These are phyloP conservation scores for Pampus argenteus DNA, from an alignment of 2,797 vertebrate genomes.

Conservation along the genomic window DNA sequence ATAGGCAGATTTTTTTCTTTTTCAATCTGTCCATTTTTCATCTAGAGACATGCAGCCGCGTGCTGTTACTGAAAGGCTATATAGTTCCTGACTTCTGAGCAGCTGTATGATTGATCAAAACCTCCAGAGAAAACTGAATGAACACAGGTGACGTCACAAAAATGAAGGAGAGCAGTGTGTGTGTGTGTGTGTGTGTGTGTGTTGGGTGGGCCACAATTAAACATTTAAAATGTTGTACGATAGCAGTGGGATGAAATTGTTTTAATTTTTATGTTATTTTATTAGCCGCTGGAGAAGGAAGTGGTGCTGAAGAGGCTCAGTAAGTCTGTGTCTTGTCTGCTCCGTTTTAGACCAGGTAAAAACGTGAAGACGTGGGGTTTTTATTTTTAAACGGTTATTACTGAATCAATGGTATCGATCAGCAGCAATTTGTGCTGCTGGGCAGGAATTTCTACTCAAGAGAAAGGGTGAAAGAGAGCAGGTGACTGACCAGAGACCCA, in stretches of 20 bases:
- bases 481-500: no score
- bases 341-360: neutral
- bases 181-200: neutral
- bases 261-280: neutral
- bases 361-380: neutral
- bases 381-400: neutral
- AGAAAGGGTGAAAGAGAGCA: constrained; percentile 2
- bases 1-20: neutral
- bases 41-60: neutral
- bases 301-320: neutral
- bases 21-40: constrained; percentile 4
- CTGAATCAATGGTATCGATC: constrained; percentile 13
- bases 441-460: neutral
- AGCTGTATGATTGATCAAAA: constrained; percentile 34
- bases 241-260: neutral
- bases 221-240: constrained; percentile 8
- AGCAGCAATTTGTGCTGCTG: neutral
- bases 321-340: neutral
- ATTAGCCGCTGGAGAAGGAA: neutral
- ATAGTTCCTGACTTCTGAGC: neutral
- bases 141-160: constrained; percentile 10
- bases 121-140: constrained; percentile 19
- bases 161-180: constrained; percentile 5
- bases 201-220: neutral
- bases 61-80: neutral